Conservation (phyloP, 2,113 vertebrate genomes). For the Mustela lutreola region DNA sequence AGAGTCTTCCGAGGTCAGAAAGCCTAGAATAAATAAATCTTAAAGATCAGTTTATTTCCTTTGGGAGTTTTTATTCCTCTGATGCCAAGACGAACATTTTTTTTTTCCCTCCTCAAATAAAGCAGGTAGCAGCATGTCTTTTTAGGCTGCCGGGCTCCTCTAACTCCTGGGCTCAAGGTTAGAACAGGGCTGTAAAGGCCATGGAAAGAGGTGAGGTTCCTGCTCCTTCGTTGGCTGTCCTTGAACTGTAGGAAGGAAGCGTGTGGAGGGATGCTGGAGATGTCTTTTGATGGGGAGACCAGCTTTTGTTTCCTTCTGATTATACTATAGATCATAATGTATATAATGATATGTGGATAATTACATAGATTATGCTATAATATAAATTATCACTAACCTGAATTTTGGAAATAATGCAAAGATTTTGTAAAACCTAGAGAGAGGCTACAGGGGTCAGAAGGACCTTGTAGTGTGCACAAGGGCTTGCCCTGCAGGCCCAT, state of each 20-base stretch:
- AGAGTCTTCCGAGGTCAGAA: neutral
- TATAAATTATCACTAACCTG: neutral
- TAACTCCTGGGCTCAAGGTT: neutral
- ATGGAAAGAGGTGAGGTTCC: neutral
- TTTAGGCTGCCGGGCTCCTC: neutral
- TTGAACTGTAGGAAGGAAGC: neutral
- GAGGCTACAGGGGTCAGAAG: neutral
- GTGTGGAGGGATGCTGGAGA: neutral
- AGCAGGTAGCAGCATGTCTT: neutral
- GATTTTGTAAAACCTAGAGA: neutral
- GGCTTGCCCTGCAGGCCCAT: neutral
- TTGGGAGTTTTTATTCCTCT: neutral
- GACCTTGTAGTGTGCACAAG: neutral
- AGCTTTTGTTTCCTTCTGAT: slow-evolving; percentile 8
- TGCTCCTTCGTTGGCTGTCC: neutral
- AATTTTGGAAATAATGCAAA: neutral
- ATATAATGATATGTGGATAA: neutral
- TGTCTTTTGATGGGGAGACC: neutral
- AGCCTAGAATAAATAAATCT: neutral
- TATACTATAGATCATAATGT: neutral
- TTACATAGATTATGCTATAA: neutral
- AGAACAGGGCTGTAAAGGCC: neutral
- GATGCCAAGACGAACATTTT: neutral
- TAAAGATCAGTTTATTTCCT: slow-evolving; percentile 6
- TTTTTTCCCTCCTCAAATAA: neutral